These are phyloP conservation scores for Acromyrmex charruanus DNA, from an alignment of 1,140 invertebrate genomes.

Conservation along the genomic window DNA sequence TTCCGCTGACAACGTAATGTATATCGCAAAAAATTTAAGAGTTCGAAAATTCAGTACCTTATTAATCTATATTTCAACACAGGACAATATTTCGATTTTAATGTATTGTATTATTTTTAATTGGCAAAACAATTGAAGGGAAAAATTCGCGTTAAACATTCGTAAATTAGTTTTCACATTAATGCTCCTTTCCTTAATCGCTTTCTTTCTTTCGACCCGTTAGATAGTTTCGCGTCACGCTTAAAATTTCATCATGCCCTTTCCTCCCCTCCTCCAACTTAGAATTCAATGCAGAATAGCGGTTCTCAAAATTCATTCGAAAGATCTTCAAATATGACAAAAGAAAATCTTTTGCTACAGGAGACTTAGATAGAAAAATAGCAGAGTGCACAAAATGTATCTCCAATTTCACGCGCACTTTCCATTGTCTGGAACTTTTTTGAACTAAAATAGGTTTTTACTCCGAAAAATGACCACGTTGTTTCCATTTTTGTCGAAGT, in stretches of 20 bases:
- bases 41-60: not conserved
- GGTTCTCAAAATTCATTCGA: conserved; percentile 27
- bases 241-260: conserved; percentile 45
- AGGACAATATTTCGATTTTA: not conserved
- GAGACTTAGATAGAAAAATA: not conserved
- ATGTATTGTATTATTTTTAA: not conserved
- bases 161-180: not conserved
- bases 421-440: not conserved
- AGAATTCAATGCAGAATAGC: conserved; percentile 37
- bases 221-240: conserved; percentile 41
- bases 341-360: not conserved
- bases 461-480: not conserved
- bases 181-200: not conserved
- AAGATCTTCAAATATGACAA: not conserved
- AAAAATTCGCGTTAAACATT: not conserved
- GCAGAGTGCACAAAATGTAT: not conserved
- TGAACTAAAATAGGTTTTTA: not conserved
- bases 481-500: too few relatives aligned
- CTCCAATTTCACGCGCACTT: not conserved
- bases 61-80: not conserved
- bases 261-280: conserved; percentile 8
- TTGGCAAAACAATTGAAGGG: not conserved
- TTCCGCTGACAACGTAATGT: not conserved
- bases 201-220: not conserved
- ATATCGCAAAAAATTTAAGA: not conserved